Percentiles rank a stretch among this genome's conserved stretches.
These are phyloP conservation scores for Ophonus ardosiacus DNA, from an alignment of 2,888 invertebrate genomes.

Conservation along the genomic window DNA sequence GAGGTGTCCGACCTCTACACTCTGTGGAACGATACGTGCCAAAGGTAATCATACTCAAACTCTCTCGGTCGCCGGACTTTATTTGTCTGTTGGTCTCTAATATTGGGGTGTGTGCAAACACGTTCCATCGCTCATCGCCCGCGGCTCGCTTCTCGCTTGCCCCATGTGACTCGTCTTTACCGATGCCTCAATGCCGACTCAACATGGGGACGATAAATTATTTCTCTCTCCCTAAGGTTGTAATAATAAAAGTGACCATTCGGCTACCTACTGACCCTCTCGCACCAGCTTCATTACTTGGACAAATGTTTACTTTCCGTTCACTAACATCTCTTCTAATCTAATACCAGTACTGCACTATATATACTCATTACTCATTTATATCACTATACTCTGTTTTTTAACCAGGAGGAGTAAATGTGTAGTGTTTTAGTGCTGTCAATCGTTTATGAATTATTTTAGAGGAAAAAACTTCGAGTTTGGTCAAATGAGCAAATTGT, in stretches of 20 bases:
- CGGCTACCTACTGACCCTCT: slow-evolving; percentile 58
- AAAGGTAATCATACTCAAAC: slow-evolving; percentile 77
- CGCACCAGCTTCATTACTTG: slow-evolving; percentile 68
- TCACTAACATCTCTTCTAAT: background rate
- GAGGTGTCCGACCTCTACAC: slow-evolving; percentile 83
- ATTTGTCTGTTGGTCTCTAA: slow-evolving; percentile 24
- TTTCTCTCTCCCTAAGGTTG: slow-evolving; percentile 58
- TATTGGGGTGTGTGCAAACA: slow-evolving; percentile 50
- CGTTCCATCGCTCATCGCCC: background rate
- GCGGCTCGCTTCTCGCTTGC: background rate
- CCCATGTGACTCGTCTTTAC: slow-evolving; percentile 12
- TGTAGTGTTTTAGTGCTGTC: too few species aligned
- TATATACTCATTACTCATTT: slow-evolving; percentile 19
- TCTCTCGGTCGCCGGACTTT: background rate
- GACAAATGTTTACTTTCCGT: slow-evolving; percentile 69
- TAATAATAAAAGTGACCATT: slow-evolving; percentile 64
- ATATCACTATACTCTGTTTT: background rate
- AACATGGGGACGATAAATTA: slow-evolving; percentile 58
- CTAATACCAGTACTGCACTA: slow-evolving; percentile 10
- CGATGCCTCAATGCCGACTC: slow-evolving; percentile 29
- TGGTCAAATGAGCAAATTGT: too few species aligned
- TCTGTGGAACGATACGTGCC: slow-evolving; percentile 84
- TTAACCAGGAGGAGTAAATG: too few species aligned
- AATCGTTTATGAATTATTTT: too few species aligned
- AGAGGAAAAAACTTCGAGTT: too few species aligned